Conservation (phyloP, 1,140 invertebrate species). For the Drosophila parvula region DNA sequence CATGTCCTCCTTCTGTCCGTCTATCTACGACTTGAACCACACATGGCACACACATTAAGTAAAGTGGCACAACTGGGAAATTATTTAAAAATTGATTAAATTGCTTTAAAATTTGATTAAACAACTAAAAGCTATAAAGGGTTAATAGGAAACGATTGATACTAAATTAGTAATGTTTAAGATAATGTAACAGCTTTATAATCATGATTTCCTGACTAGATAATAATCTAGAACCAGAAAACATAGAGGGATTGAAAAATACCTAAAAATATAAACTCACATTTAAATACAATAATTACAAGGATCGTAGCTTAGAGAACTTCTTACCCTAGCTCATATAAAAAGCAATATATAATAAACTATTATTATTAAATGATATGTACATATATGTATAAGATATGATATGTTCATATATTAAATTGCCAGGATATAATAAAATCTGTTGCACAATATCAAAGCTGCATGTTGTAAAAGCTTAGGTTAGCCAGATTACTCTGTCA, state of each 20-base stretch:
- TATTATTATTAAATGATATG: not conserved
- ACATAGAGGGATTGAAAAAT: not conserved
- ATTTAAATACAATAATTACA: not conserved
- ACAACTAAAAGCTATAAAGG: not conserved
- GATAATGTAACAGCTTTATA: too few species aligned
- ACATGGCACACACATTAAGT: slow-evolving; percentile 1
- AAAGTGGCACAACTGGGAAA: slow-evolving; percentile 27
- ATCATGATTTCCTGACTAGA: not conserved
- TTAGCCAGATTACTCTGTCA: not conserved
- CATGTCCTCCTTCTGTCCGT: not conserved
- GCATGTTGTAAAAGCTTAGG: not conserved
- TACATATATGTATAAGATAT: too few species aligned
- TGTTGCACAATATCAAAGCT: too few species aligned
- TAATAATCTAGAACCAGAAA: not conserved
- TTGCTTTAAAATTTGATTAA: not conserved
- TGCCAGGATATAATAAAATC: not conserved
- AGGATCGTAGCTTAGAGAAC: not conserved
- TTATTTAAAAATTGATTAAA: not conserved
- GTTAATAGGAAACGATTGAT: not conserved
- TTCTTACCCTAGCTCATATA: not conserved
- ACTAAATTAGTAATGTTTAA: too few species aligned
- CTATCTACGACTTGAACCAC: slow-evolving; percentile 10
- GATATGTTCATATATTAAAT: not conserved
- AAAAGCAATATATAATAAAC: not conserved
- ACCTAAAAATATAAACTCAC: not conserved